Percentiles rank a stretch among this genome's conserved stretches.
These are phyloP conservation scores for Pseudomyrmex dendroicus DNA, from an alignment of 1,140 invertebrate species.

Conservation along the genomic window DNA sequence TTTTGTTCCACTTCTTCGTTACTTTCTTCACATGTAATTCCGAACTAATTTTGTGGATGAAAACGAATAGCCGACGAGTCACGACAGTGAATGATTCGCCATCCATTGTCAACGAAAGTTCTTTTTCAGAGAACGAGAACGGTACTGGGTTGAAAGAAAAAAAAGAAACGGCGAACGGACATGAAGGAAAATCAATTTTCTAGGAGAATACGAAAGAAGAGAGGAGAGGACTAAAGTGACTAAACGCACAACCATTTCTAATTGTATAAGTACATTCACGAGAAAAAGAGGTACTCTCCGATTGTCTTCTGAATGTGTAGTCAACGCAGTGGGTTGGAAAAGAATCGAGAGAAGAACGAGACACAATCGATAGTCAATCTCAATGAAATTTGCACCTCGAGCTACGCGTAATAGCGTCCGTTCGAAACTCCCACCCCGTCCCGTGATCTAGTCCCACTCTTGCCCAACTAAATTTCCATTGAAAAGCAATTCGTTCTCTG, in stretches of 20 bases:
- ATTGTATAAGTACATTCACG: constrained; percentile 69
- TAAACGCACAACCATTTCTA: constrained; percentile 44
- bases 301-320: constrained; percentile 1
- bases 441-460: constrained; percentile 15
- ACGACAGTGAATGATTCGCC: constrained; percentile 24
- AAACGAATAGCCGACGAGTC: constrained; percentile 46
- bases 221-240: background rate
- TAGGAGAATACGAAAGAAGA: constrained; percentile 23
- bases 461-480: constrained; percentile 64
- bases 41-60: constrained; percentile 67
- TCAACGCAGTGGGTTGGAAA: constrained; percentile 3
- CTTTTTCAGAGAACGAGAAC: background rate
- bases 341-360: constrained; percentile 20
- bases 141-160: background rate
- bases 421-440: background rate
- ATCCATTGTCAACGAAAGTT: constrained; percentile 17
- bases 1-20: background rate
- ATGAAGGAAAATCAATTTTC: constrained; percentile 71
- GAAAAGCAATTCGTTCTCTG: constrained; percentile 74
- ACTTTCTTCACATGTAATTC: constrained; percentile 40
- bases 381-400: constrained; percentile 75
- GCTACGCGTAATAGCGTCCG: constrained; percentile 66
- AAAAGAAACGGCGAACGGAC: background rate
- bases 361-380: constrained; percentile 72
- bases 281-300: constrained; percentile 8